phyloP scores from a whole-genome alignment of 2,113 vertebrate genomes.

The Hipposideros armiger region DNA sequence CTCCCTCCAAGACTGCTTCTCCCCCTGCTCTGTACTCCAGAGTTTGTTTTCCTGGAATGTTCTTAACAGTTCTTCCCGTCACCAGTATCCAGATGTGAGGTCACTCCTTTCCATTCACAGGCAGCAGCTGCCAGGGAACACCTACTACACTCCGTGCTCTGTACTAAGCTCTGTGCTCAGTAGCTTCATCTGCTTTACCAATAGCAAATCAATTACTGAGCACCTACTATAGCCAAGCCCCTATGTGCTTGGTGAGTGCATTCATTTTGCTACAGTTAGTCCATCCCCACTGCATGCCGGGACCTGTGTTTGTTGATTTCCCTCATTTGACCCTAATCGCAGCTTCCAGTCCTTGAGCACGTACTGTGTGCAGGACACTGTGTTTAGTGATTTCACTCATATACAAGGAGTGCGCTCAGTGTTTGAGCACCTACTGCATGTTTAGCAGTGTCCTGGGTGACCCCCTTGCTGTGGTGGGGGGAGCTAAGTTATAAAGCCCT shows the following conservation, averaged over 20 bases:
- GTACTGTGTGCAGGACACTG: not conserved
- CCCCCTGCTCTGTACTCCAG: not conserved
- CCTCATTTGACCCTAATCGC: not conserved
- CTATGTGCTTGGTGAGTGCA: rapidly evolving
- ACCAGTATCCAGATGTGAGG: rapidly evolving
- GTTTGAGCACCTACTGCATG: not conserved
- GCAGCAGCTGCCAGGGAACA: not conserved
- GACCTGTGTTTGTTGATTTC: not conserved
- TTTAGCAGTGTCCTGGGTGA: not conserved
- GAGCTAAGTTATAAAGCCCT: not conserved
- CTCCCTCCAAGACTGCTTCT: no score
- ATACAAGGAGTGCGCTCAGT: not conserved
- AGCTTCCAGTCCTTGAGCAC: not conserved
- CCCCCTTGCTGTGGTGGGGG: not conserved
- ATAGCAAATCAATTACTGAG: not conserved
- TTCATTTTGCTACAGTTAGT: not conserved
- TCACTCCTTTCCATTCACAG: no score
- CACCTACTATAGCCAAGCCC: not conserved
- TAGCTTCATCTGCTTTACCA: no score
- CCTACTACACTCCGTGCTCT: no score
- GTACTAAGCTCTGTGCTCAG: no score
- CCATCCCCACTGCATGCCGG: not conserved
- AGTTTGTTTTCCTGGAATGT: rapidly evolving
- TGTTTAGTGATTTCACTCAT: not conserved
- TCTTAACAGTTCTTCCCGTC: not conserved